Conservation (phyloP, 2,888 invertebrate species). For the Ellobium chinense region DNA sequence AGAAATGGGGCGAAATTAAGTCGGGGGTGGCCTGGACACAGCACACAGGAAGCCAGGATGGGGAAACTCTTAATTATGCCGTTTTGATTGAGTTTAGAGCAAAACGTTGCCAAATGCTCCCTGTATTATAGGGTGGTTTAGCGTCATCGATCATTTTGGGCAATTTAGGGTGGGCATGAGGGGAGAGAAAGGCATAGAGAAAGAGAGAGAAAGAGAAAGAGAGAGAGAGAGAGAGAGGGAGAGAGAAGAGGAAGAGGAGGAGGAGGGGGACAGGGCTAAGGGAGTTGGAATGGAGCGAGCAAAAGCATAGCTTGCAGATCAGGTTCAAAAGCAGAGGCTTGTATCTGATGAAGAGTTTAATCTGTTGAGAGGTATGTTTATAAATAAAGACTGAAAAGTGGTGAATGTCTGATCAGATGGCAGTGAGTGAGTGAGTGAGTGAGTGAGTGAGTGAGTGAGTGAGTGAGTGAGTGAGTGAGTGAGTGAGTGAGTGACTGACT, state of each 20-base stretch:
- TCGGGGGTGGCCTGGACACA: background rate
- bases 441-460: too few species aligned
- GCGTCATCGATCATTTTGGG: background rate
- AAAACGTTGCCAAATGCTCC: background rate
- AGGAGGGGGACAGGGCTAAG: background rate
- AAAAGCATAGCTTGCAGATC: background rate
- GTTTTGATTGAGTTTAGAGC: background rate
- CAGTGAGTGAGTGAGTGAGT: too few species aligned
- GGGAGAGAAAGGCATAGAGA: background rate
- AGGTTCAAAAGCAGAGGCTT: too few species aligned
- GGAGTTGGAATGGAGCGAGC: background rate
- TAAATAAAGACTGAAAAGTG: too few species aligned
- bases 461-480: too few species aligned
- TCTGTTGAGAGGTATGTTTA: too few species aligned
- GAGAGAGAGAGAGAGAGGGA: background rate
- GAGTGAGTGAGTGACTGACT: too few species aligned
- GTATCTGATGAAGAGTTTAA: too few species aligned
- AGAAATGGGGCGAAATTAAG: background rate
- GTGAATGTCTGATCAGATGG: too few species aligned
- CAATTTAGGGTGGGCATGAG: background rate
- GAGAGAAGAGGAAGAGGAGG: background rate
- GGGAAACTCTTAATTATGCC: background rate
- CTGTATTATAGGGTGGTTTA: background rate
- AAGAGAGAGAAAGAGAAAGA: background rate
- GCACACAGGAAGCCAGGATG: background rate